Conservation (phyloP, 2,113 vertebrate genomes). For the Periophthalmus modestus region DNA sequence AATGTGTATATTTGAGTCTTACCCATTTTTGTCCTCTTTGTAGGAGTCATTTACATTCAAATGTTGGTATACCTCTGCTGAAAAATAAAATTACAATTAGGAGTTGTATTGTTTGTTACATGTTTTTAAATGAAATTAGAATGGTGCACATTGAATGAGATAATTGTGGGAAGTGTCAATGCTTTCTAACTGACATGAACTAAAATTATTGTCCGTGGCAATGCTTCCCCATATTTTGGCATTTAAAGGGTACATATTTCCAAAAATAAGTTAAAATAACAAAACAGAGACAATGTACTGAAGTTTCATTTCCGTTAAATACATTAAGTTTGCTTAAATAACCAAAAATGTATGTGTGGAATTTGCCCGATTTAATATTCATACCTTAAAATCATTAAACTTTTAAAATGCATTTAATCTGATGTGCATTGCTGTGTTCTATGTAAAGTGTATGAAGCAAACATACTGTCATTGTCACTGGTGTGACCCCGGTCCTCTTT, state of each 20-base stretch:
- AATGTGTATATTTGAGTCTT: neutral
- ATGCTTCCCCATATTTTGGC: neutral
- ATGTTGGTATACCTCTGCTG: slow-evolving; percentile 55
- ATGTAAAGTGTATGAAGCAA: neutral
- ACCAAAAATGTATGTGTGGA: too few species aligned
- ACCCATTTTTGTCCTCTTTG: slow-evolving; percentile 68
- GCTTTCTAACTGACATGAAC: neutral
- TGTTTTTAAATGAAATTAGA: neutral
- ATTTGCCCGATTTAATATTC: too few species aligned
- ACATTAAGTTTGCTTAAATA: too few species aligned
- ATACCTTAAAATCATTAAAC: neutral
- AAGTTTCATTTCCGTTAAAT: too few species aligned
- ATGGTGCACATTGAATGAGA: neutral
- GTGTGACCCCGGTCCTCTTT: slow-evolving; percentile 57
- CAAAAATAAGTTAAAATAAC: neutral
- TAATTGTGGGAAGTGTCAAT: neutral
- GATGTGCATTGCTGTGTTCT: neutral
- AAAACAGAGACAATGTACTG: too few species aligned
- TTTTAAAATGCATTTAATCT: neutral
- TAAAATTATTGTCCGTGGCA: neutral
- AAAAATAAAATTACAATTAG: neutral
- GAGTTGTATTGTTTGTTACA: too few species aligned
- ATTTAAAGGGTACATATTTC: neutral
- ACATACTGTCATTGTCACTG: slow-evolving; percentile 63
- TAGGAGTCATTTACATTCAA: slow-evolving; percentile 45